Base-by-base conservation (phyloP, 2,113 vertebrate genomes). In the Pelecanoides urinatrix region DNA sequence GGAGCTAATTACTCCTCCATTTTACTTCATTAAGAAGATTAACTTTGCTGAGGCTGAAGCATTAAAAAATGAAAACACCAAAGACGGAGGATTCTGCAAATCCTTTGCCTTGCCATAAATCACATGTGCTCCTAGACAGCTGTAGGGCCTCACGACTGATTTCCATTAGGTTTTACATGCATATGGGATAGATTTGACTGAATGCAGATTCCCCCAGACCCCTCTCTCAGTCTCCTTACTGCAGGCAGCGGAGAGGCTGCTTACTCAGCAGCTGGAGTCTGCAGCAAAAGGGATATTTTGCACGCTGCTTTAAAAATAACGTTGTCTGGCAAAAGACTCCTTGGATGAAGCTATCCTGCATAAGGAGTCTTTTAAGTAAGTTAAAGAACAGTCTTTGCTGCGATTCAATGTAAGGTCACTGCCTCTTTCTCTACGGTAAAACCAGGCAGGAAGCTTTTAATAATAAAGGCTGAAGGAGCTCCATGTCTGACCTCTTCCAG, bases 141-240 rank as follows among this genome's bases (percentile, higher is more conserved):
- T 75, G 71, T 23, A 76, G 77, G 63, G 58, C 73, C 91, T 90
- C 86, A 66, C 12, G 13, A 82, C 92, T 94, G 96, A 94, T 97
- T 98, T 95, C 90, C 78, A 95, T 97, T 96, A 95, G 53, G 63
- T 88, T 96, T 78, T 75, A 77, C 71, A 81, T 87, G 76, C 97
- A 95, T 90, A 70, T 91, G 96, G 96, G 92, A 96, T 94, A 96
- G 92, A 97, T 97, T 97, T 98, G 88, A 90, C 95, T 74, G 81
- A 95, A 82, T 7, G 36, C 63, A 84, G 75, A 85, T 96, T 96
- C 86, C 94, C 67, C 91, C 66, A 74, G 90, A 72, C 52, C 68
- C 82, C 66, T 86, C 74, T 88, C 7, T 10, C 16, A 27, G 83
- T 70, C 86, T 93, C 59, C 67, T 89, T 97, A 86, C 75, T 71